Conservation (phyloP, 2,888 invertebrate species). For the Lepidocyrtoides sp. region DNA sequence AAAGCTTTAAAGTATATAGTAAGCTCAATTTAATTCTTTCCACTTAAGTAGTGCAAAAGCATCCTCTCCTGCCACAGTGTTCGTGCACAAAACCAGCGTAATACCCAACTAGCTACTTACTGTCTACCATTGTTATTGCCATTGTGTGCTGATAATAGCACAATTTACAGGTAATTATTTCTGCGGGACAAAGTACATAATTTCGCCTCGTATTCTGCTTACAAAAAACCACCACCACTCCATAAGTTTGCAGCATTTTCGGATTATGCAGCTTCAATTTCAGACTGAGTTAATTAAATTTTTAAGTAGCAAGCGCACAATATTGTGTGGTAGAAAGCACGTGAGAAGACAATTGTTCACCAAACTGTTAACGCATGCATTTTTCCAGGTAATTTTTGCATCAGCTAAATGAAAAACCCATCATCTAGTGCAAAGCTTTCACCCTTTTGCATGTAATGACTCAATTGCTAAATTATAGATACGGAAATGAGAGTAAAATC, state of each 20-base stretch:
- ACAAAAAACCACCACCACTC: neutral
- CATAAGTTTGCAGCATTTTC: neutral
- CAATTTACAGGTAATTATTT: slow-evolving; percentile 59
- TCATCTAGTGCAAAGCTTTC: neutral
- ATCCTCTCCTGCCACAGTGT: too few species aligned
- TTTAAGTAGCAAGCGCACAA: neutral
- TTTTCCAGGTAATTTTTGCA: neutral
- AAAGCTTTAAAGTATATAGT: too few species aligned
- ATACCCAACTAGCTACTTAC: too few species aligned
- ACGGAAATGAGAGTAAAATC: too few species aligned
- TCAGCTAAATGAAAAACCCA: neutral
- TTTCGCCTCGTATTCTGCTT: neutral
- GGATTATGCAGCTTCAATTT: neutral
- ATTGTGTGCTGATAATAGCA: slow-evolving; percentile 24
- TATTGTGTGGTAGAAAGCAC: neutral
- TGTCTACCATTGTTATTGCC: neutral
- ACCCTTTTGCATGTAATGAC: neutral
- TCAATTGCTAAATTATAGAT: neutral
- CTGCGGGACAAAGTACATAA: slow-evolving; percentile 63
- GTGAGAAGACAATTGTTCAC: neutral
- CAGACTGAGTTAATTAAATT: slow-evolving; percentile 29
- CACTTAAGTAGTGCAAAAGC: too few species aligned
- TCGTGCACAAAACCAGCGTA: too few species aligned
- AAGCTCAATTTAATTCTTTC: too few species aligned
- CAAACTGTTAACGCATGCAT: neutral